Base-by-base conservation (phyloP, 2,888 invertebrate species). In the Epinotia nisella region DNA sequence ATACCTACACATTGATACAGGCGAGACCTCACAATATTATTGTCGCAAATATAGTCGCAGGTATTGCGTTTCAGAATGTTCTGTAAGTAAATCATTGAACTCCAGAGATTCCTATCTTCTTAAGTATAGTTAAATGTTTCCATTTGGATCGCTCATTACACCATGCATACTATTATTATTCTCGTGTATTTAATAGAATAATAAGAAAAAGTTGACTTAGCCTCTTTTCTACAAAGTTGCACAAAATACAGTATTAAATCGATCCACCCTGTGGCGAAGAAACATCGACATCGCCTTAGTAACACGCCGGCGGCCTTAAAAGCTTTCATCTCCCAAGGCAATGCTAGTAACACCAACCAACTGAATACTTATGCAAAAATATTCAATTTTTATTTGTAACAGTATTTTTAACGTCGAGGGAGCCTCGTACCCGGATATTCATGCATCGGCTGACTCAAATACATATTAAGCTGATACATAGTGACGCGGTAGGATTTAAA, bases 261-360 rank as follows among this genome's bases (percentile, higher is more conserved):
- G 84, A 92, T 92, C 89, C 80, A 76, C 80, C 77, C 79, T 78
- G 87, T 80, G 80, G 82, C 62, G 51, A 64, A 83, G 86, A 86
- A 84, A 83, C 83, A 81, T 76, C 86, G 84, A 86, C 88, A 88
- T 88, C 89, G 84, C 85, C 87, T 90, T 90, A 89, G 78, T 84
- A 85, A 84, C 85, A 85, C 85, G 87, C 90, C 90, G 84, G 81
- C 85, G 89, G 91, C 91, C 80, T 90, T 89, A 92, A 93, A 93
- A 93, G 93, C 93, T 92, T 92, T 93, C 87, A 90, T 89, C 91
- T 87, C 87, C 86, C 84, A 85, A 85, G 89, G 87, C 89, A 91
- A 90, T 90, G 91, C 90, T 81, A 86, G 89, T 92, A 90, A 91
- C 89, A 85, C 88, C 84, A 83, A 76, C 78, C 79, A 84, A 79